Conservation (phyloP, 2,888 invertebrate genomes). For the Charanyca ferruginea region DNA sequence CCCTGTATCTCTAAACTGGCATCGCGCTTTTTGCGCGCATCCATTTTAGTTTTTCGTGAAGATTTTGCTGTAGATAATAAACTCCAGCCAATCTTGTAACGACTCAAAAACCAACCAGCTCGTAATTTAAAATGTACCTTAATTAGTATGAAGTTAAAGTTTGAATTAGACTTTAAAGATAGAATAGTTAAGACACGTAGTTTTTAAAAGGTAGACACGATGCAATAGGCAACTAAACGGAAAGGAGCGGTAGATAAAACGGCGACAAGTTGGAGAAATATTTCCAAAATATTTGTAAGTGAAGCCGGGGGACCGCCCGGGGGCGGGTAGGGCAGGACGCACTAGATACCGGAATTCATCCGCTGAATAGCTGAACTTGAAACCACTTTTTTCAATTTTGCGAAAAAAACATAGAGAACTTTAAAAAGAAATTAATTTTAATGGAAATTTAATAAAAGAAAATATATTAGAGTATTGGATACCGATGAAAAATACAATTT, state of each 20-base stretch:
- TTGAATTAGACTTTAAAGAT: constrained; percentile 19
- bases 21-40: constrained; percentile 84
- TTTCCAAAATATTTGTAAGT: constrained; percentile 91
- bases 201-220: constrained; percentile 61
- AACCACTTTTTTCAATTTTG: constrained; percentile 57
- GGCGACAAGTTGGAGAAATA: constrained; percentile 90
- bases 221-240: constrained; percentile 87
- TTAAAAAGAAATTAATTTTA: too few relatives aligned
- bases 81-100: constrained; percentile 53
- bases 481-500: too few relatives aligned
- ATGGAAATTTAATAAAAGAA: too few relatives aligned
- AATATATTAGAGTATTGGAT: too few relatives aligned
- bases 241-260: constrained; percentile 90
- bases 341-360: constrained; percentile 69
- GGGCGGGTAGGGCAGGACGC: constrained; percentile 71
- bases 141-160: accelerated
- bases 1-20: constrained; percentile 78
- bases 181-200: constrained; percentile 20
- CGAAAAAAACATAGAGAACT: constrained; percentile 28
- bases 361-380: constrained; percentile 67
- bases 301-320: constrained; percentile 79
- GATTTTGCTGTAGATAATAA: constrained; percentile 89
- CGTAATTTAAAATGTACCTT: constrained; percentile 47
- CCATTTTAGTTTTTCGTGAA: constrained; percentile 88
- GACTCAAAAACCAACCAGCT: constrained; percentile 31